Evolutionary conservation across 1,140 invertebrate species (phyloP), one percentile per base, ranked within the genome.

Genomic region (Drosophila chauvacae): DNA sequence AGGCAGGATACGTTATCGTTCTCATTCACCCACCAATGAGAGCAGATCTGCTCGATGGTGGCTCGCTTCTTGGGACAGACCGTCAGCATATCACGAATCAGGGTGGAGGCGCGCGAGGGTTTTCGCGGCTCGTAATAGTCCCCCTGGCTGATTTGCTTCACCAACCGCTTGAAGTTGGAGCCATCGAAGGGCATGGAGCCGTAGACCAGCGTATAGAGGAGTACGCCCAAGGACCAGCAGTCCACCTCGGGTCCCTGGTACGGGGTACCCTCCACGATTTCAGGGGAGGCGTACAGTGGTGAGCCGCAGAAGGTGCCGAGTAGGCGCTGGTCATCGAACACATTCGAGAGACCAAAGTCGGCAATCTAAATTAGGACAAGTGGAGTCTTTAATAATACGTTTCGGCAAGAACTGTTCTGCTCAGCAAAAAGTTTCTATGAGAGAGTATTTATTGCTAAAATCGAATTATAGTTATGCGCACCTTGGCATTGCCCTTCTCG

Each of bases 151-250:
- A 99, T 99, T 93, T 99, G 98, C 93, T 97, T 97, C 55, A 99
- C 98, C 80, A 99, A 95, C 84, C 97, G 95, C 92, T 98, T 98
- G 92, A 99, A 99, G 94, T 99, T 99, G 62, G 97, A 98, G 56
- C 98, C 98, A 94, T 99, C 98, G 93, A 99, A 99, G 28, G 99
- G 99, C 99, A 99, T 99, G 75, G 98, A 98, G 83, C 99, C 98
- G 93, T 99, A 99, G 50, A 99, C 98, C 86, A 99, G 94, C 30
- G 99, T 99, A 91, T 99, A 99, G 1, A 99, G 93, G 20, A 99
- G 94, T 42, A 99, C 99, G 60, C 99, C 99, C 53, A 99, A 93
- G 20, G 98, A 99, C 99, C 98, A 99, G 92, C 97, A 98, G 84
- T 97, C 96, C 10, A 96, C 96, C 95, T 99, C 98, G 9, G 98